Evolutionary conservation across 2,888 invertebrate genomes (phyloP).

Genomic region (Acrocera orbiculus): DNA sequence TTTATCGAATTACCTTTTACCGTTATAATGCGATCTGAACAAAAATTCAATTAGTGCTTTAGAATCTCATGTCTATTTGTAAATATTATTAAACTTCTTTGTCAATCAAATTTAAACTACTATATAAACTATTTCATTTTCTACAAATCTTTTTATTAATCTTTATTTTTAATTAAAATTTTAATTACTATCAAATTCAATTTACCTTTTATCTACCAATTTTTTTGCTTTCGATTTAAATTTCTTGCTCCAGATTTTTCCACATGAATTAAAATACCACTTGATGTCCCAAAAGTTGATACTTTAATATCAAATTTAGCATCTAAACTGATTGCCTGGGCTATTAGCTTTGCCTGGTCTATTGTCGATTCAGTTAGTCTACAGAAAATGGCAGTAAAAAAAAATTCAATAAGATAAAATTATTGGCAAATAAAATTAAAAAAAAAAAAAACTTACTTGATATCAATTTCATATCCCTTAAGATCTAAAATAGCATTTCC

Average conservation of each 20-base stretch:
- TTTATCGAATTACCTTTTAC: no score
- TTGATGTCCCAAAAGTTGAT: conserved; percentile 22
- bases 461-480: conserved; percentile 22
- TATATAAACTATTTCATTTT: no score
- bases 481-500: conserved; percentile 20
- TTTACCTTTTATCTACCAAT: conserved; percentile 9
- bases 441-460: conserved; percentile 16
- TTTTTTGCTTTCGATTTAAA: conserved; percentile 19
- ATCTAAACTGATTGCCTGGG: conserved; percentile 21
- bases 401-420: not conserved
- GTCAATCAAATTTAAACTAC: no score
- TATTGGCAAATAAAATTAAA: not conserved
- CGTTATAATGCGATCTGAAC: no score
- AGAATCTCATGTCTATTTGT: no score
- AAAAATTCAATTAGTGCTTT: no score
- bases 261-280: conserved; percentile 21
- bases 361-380: conserved; percentile 23
- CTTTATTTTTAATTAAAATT: no score
- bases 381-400: conserved; percentile 3
- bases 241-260: conserved; percentile 21
- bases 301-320: conserved; percentile 23
- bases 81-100: no score
- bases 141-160: no score
- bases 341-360: conserved; percentile 21
- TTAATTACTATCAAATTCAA: no score